Evolutionary conservation across 2,797 vertebrate species (phyloP).

Genomic region (Silurus lanzhouensis): DNA sequence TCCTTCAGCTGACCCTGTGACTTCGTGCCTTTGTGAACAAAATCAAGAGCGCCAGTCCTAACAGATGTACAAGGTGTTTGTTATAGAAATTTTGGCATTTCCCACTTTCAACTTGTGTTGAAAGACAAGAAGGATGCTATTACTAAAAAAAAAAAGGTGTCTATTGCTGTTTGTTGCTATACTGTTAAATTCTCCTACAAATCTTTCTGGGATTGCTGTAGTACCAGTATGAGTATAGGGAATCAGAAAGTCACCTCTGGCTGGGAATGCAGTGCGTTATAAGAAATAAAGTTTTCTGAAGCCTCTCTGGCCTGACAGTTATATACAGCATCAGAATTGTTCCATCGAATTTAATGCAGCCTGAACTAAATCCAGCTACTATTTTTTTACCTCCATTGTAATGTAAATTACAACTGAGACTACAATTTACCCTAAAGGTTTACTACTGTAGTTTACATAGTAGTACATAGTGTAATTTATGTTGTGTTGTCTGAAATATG

Average conservation of each 20-base stretch:
- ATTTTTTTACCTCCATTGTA: too few species aligned
- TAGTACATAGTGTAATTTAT: too few species aligned
- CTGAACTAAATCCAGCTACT: too few species aligned
- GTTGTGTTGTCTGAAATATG: too few species aligned
- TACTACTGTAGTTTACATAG: too few species aligned
- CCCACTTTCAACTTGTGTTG: slow-evolving; percentile 6
- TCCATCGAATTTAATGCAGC: too few species aligned
- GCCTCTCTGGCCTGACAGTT: too few species aligned
- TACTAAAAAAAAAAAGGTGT: not conserved
- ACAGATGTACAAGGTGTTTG: slow-evolving; percentile 22
- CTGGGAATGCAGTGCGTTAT: not conserved
- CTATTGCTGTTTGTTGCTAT: slow-evolving; percentile 1
- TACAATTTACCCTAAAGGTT: too few species aligned
- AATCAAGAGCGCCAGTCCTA: slow-evolving; percentile 9
- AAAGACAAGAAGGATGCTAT: slow-evolving; percentile 15
- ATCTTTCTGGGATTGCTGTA: not conserved
- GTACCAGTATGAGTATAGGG: too few species aligned
- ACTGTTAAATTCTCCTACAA: not conserved
- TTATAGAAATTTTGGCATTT: slow-evolving; percentile 25
- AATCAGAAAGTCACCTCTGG: not conserved
- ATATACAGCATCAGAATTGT: too few species aligned
- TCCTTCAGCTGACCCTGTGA: slow-evolving; percentile 29
- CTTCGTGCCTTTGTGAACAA: slow-evolving; percentile 22
- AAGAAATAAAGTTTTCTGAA: too few species aligned
- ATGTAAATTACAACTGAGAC: too few species aligned